Percentiles rank a stretch among this genome's conserved stretches.
Evolutionary conservation across 2,113 vertebrate genomes (phyloP).

Genomic region (Heterochromis multidens): DNA sequence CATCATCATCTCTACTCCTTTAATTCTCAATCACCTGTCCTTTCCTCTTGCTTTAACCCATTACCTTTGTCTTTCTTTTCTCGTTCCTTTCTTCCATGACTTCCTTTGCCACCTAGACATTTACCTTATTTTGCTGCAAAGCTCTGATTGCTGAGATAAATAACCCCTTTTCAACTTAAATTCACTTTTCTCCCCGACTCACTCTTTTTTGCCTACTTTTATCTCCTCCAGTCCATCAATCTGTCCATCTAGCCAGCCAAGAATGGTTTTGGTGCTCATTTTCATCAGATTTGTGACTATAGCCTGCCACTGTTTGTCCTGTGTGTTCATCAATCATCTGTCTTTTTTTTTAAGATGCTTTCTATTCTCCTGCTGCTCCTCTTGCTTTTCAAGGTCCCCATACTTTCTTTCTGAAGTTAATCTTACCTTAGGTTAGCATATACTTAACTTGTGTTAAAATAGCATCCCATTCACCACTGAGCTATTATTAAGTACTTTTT

Average conservation of each 20-base stretch:
- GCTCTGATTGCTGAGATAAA: slow-evolving; percentile 2
- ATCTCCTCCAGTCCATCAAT: slow-evolving; percentile 10
- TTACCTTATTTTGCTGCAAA: neutral
- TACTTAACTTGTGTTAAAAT: neutral
- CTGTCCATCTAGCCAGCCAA: neutral
- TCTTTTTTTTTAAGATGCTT: neutral
- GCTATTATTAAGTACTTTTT: neutral
- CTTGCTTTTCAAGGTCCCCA: neutral
- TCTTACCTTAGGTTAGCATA: neutral
- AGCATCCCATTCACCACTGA: neutral
- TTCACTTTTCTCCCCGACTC: neutral
- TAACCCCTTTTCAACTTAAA: neutral
- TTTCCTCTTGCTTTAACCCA: neutral
- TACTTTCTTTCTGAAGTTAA: neutral
- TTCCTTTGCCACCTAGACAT: neutral
- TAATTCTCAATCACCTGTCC: slow-evolving; percentile 13
- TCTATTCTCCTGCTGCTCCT: neutral
- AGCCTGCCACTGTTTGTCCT: neutral
- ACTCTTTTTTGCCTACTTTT: neutral
- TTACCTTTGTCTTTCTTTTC: neutral
- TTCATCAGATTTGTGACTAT: slow-evolving; percentile 16
- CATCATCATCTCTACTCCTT: neutral
- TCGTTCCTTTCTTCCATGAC: neutral
- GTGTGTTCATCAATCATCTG: slow-evolving; percentile 1
- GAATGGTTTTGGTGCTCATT: neutral